These are phyloP conservation scores for Ptychochromis oligacanthus DNA, from an alignment of 2,113 vertebrate genomes.

Conservation along the genomic window DNA sequence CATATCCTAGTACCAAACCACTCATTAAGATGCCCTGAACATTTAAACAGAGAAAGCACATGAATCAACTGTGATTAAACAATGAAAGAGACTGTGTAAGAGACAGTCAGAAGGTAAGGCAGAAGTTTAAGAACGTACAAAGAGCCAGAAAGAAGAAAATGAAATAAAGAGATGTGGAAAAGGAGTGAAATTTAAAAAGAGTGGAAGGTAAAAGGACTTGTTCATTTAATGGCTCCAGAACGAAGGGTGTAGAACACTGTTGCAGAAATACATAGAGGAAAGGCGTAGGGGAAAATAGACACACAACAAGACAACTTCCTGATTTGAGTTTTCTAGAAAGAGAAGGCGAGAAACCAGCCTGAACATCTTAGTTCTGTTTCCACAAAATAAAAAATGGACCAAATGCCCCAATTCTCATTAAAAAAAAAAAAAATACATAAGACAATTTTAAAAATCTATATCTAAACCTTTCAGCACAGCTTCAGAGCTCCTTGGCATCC, in stretches of 20 bases:
- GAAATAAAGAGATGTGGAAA: neutral
- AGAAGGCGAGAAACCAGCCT: neutral
- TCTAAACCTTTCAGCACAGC: neutral
- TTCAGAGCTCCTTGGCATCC: neutral
- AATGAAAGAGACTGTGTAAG: neutral
- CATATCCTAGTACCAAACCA: neutral
- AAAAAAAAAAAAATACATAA: neutral
- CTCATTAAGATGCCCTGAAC: neutral
- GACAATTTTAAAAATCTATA: neutral
- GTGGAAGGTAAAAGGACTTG: neutral
- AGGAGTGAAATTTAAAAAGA: neutral
- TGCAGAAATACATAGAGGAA: conserved; percentile 27
- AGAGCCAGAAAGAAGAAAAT: neutral
- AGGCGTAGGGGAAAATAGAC: neutral
- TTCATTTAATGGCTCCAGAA: conserved; percentile 18
- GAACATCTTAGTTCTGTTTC: neutral
- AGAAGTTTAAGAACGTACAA: neutral
- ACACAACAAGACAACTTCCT: conserved; percentile 44
- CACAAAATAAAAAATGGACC: neutral
- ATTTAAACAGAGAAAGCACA: neutral
- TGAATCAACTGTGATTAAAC: neutral
- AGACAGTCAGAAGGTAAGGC: neutral
- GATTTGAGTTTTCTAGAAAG: conserved; percentile 22
- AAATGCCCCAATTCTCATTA: neutral
- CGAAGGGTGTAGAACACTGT: conserved; percentile 14